Evolutionary conservation across 1,140 invertebrate genomes (phyloP).

Genomic region (Aricia agestis): DNA sequence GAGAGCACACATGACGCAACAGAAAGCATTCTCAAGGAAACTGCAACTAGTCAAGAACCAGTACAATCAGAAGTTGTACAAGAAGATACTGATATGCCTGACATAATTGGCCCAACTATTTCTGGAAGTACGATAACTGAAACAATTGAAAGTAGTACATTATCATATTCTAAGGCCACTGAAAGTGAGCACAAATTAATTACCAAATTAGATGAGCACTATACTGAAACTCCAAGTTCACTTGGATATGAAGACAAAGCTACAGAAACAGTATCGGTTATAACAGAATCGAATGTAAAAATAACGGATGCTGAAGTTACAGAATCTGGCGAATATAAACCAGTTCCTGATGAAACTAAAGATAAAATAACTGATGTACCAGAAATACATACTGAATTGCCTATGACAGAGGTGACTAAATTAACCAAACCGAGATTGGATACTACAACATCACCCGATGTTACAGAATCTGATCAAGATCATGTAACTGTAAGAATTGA

Average conservation of each 20-base stretch:
- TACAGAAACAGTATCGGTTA: neutral
- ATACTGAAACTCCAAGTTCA: neutral
- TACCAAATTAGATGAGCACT: neutral
- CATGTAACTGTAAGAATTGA: slow-evolving; percentile 16
- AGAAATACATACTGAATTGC: slow-evolving; percentile 19
- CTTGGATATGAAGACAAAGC: neutral
- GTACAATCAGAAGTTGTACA: neutral
- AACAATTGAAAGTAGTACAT: neutral
- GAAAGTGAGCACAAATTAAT: neutral
- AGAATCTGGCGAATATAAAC: neutral
- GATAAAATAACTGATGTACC: slow-evolving; percentile 23
- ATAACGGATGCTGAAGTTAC: neutral
- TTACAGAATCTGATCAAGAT: neutral
- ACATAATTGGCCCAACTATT: neutral
- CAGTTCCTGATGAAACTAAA: slow-evolving; percentile 25
- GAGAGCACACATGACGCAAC: neutral
- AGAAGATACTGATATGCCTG: neutral
- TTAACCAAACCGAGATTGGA: neutral
- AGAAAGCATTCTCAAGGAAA: neutral
- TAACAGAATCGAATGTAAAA: neutral
- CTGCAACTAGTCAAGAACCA: neutral
- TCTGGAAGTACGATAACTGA: neutral
- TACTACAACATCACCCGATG: neutral
- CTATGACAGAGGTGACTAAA: neutral
- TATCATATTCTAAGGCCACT: neutral